Evolutionary conservation across 2,888 invertebrate genomes (phyloP), one percentile per base, ranked within the genome.

Genomic region (Brachypalpus laphriformis): DNA sequence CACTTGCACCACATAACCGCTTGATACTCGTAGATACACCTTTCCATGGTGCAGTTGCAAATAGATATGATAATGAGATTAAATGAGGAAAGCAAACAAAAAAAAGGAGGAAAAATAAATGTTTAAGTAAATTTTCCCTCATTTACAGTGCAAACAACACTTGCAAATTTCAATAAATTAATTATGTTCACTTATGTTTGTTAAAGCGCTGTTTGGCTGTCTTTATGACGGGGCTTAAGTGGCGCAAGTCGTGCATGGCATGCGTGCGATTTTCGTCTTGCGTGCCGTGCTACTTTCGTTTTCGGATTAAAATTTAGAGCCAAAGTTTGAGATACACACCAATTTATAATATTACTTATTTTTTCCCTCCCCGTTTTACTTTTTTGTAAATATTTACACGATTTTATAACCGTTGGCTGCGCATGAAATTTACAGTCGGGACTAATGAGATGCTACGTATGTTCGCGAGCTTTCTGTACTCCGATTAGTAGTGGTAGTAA

Each of bases 321-420:
- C 8, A 20, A 22, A 25, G 16, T 22, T 3, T 25, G 42, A 3
- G 25, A 3, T 7, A 14, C 14, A 42, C 14, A 14, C n/a, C 4
- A 28, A 40, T 59, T 1, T 42, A 42, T 5, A 14, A 18, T 40
- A 18, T 22, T 51, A 37, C 22, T 25, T 22, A 11, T 2, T 51
- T 25, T 16, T 28, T 9, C n/a, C 16, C 14, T 8, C 2, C 7
- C 18, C 28, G n/a, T 31, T 47, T 34, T 25, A 3, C 11, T 37
- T 28, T n/a, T n/a, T 40, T 51, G 18, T 51, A 51, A 59, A 59
- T 61, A 61, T 59, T 25, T 25, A 71, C 47, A 71, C 47, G 66
- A 7, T 51, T 40, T 66, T 51, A 14, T 66, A 51, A 66, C 51
- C 51, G 49, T 22, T 28, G 51, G 40, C 66, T 25, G 14, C 37